Percentiles rank a stretch among this genome's conserved stretches.
These are phyloP conservation scores for Cylas formicarius DNA, from an alignment of 1,140 invertebrate species.

Conservation along the genomic window DNA sequence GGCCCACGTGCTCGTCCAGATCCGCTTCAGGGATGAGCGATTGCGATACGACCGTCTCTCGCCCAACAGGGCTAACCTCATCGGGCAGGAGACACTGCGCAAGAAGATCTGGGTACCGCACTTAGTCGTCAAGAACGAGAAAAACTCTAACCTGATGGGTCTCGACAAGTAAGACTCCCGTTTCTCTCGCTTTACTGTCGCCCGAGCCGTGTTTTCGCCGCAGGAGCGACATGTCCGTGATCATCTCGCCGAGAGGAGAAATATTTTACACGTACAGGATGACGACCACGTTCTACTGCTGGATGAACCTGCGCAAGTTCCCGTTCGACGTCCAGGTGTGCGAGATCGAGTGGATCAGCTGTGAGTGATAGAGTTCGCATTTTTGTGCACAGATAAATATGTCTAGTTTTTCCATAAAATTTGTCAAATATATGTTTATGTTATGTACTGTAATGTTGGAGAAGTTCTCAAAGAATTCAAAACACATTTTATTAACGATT, in stretches of 20 bases:
- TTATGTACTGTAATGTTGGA: neutral
- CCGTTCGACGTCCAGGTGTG: conserved; percentile 78
- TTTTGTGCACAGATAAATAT: no score
- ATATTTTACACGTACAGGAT: conserved; percentile 68
- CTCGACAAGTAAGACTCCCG: conserved; percentile 44
- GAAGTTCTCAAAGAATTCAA: no score
- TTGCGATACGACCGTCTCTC: conserved; percentile 58
- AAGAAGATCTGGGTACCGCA: conserved; percentile 71
- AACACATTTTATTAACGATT: no score
- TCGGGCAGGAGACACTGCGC: conserved; percentile 60
- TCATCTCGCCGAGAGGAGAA: conserved; percentile 66
- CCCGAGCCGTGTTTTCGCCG: neutral
- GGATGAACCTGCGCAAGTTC: conserved; percentile 76
- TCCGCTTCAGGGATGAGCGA: conserved; percentile 63
- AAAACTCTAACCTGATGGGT: conserved; percentile 67
- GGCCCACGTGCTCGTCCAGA: conserved; percentile 68
- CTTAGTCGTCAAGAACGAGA: conserved; percentile 72
- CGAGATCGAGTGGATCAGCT: conserved; percentile 70
- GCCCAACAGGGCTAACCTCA: conserved; percentile 56
- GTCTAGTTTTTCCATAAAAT: no score
- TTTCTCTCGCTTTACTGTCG: neutral
- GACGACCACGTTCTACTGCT: conserved; percentile 71
- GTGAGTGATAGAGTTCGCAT: conserved; percentile 48
- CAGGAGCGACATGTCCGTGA: conserved; percentile 70
- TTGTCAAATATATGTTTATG: neutral